These are phyloP conservation scores for Hydractinia echinata DNA, from an alignment of 30 jellyfish, hydroid and myxozoan genomes.

Conservation along the genomic window DNA sequence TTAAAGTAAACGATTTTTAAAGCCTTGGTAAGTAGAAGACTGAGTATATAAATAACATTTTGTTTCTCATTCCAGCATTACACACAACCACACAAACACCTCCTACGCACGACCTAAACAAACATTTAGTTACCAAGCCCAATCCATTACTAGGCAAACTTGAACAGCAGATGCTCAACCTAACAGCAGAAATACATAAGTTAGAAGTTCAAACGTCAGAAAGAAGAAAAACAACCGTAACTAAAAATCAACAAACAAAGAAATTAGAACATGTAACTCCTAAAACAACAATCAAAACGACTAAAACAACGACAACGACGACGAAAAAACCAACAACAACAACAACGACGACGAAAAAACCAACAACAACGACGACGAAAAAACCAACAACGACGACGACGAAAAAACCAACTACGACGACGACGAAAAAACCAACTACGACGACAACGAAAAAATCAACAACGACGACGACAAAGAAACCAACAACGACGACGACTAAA, in stretches of 20 bases:
- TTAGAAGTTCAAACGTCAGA: not conserved
- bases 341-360: not conserved
- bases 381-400: not conserved
- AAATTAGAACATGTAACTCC: constrained; percentile 15
- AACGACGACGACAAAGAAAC: constrained; percentile 23
- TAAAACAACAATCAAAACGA: constrained; percentile 1
- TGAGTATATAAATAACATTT: too few species aligned
- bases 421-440: not conserved
- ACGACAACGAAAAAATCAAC: constrained; percentile 12
- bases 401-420: constrained; percentile 6
- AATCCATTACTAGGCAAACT: constrained; percentile 9
- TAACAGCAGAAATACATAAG: not conserved
- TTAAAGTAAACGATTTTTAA: too few species aligned
- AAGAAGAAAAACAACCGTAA: not conserved
- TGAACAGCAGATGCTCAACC: not conserved
- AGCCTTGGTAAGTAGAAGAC: too few species aligned
- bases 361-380: constrained; percentile 23
- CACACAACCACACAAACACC: not conserved
- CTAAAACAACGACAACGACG: constrained; percentile 13
- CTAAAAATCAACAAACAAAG: not conserved
- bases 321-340: not conserved
- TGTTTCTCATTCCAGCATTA: too few species aligned
- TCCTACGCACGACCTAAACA: not conserved
- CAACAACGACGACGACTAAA: constrained; percentile 7
- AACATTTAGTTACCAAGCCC: not conserved